Evolutionary conservation across 35 echinoderm and acorn worm species (phyloP).

Genomic region (Nesometra sesokonis): DNA sequence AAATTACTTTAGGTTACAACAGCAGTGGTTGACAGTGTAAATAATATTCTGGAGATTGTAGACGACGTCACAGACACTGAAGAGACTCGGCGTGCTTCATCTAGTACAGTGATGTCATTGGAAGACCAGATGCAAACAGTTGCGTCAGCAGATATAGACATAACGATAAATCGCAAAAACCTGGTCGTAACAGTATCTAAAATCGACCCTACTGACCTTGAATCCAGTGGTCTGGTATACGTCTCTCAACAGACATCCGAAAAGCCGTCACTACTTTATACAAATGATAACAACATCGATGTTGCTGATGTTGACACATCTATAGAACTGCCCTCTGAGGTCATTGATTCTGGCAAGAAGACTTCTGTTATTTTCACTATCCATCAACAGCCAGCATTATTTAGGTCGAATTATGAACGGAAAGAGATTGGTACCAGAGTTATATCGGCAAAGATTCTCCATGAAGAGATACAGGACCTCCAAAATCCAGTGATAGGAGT

Average conservation of each 20-base stretch:
- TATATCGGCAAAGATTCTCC: neutral
- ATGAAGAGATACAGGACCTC: neutral
- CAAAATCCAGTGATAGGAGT: neutral
- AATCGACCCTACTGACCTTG: neutral
- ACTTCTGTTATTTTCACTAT: neutral
- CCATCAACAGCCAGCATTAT: neutral
- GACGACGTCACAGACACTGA: neutral
- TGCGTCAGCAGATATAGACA: neutral
- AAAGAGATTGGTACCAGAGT: neutral
- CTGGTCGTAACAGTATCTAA: neutral
- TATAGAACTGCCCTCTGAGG: neutral
- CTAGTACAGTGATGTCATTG: neutral
- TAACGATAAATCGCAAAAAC: neutral
- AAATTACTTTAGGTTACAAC: neutral
- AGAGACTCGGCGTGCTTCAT: neutral
- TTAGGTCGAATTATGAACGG: neutral
- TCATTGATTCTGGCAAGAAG: neutral
- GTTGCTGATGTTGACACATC: neutral
- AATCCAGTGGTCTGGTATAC: neutral
- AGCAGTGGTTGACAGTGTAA: neutral
- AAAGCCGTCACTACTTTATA: neutral
- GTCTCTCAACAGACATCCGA: neutral
- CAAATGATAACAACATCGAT: neutral
- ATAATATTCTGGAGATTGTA: neutral
- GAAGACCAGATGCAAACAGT: neutral